Percentiles rank a stretch among this genome's conserved stretches.
Conservation (phyloP, 92 coral and sea anemone species). For the Muricea muricata region DNA sequence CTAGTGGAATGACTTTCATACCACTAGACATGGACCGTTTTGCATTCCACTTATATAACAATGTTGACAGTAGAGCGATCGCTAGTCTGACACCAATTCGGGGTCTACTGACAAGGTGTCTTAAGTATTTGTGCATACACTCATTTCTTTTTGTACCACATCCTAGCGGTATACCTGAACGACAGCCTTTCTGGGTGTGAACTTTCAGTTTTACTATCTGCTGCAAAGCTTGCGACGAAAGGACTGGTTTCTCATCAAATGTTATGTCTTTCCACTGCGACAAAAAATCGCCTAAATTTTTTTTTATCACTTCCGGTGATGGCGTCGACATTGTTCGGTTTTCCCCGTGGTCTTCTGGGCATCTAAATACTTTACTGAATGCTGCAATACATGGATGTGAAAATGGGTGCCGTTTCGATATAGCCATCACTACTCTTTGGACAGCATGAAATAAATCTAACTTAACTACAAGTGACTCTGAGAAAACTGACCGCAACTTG, state of each 20-base stretch:
- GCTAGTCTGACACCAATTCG: constrained; percentile 36
- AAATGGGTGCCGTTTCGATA: constrained; percentile 34
- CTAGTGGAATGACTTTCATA: too few relatives aligned
- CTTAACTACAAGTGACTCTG: not conserved
- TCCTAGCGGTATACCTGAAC: constrained; percentile 60
- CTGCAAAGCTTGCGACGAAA: constrained; percentile 32
- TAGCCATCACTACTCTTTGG: not conserved
- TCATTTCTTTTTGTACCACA: constrained; percentile 66
- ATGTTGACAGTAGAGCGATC: constrained; percentile 39
- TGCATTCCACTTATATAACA: constrained; percentile 66
- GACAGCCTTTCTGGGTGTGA: constrained; percentile 49
- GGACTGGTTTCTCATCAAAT: constrained; percentile 48
- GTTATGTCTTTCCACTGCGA: constrained; percentile 61
- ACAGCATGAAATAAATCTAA: not conserved
- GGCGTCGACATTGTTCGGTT: constrained; percentile 35
- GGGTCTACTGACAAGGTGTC: constrained; percentile 9
- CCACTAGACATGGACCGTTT: too few relatives aligned
- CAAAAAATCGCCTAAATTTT: constrained; percentile 23
- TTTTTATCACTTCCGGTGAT: constrained; percentile 11
- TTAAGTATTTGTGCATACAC: constrained; percentile 58
- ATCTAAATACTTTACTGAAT: constrained; percentile 23
- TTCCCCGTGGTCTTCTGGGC: constrained; percentile 39
- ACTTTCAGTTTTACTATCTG: constrained; percentile 45
- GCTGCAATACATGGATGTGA: constrained; percentile 14
- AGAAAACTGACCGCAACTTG: not conserved